Conservation (phyloP, 2,888 invertebrate genomes). For the Pseudococcus longispinus region DNA sequence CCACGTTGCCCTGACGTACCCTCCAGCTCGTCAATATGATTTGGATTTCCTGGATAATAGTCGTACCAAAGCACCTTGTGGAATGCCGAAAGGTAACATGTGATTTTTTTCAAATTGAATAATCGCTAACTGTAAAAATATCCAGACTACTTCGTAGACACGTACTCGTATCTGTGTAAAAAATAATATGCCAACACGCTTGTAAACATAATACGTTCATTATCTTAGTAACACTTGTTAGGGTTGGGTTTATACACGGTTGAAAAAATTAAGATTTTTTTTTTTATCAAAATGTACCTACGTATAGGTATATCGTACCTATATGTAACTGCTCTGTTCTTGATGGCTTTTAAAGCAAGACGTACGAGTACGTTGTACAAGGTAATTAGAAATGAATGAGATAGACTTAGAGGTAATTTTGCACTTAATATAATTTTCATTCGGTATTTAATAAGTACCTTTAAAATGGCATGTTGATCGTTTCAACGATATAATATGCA, state of each 20-base stretch:
- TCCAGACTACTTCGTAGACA: neutral
- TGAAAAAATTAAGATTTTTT: constrained; percentile 16
- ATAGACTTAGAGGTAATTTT: neutral
- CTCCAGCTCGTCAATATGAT: constrained; percentile 85
- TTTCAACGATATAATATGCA: constrained; percentile 29
- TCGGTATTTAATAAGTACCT: constrained; percentile 28
- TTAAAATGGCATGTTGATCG: constrained; percentile 36
- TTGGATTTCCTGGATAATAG: constrained; percentile 92
- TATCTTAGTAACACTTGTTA: constrained; percentile 20
- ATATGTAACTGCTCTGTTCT: neutral
- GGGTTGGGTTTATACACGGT: neutral
- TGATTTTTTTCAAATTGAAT: neutral
- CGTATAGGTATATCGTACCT: neutral
- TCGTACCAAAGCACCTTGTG: constrained; percentile 89
- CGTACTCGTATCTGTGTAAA: neutral
- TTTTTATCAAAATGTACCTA: neutral
- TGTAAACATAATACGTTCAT: constrained; percentile 15
- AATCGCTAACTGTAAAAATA: constrained; percentile 11
- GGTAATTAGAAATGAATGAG: constrained; percentile 39
- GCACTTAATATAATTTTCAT: constrained; percentile 23
- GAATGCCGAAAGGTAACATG: constrained; percentile 88
- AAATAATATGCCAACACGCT: neutral
- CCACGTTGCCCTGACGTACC: constrained; percentile 89
- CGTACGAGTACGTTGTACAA: neutral
- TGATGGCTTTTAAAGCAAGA: neutral